Conservation (phyloP, 2,113 vertebrate genomes). For the Myrmecophaga tridactyla region DNA sequence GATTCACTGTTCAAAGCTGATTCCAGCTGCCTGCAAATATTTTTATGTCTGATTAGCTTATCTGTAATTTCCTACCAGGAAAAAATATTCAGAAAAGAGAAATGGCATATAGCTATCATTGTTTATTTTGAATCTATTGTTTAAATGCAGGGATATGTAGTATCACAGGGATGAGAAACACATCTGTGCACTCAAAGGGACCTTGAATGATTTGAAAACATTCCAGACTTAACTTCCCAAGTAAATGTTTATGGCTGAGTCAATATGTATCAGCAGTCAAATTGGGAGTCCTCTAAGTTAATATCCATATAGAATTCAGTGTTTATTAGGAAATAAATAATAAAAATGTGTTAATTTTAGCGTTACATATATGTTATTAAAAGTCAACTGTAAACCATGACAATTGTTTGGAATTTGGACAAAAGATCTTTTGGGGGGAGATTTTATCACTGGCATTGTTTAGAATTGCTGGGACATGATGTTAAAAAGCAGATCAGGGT, state of each 20-base stretch:
- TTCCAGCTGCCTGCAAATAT: slow-evolving; percentile 22
- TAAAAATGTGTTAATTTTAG: neutral
- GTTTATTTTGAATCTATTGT: slow-evolving; percentile 41
- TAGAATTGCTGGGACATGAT: neutral
- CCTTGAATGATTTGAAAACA: neutral
- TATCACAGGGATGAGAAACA: neutral
- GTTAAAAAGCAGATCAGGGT: neutral
- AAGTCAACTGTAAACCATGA: neutral
- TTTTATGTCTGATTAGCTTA: slow-evolving; percentile 45
- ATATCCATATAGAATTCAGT: neutral
- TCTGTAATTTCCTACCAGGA: slow-evolving; percentile 37
- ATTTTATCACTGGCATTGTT: neutral
- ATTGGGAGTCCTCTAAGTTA: slow-evolving; percentile 19
- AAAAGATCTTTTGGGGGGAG: neutral
- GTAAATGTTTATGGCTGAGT: neutral
- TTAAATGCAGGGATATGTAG: neutral
- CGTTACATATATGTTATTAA: slow-evolving; percentile 6
- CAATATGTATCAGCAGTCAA: neutral
- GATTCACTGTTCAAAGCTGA: slow-evolving; percentile 32
- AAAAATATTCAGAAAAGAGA: slow-evolving; percentile 34
- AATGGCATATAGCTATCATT: neutral
- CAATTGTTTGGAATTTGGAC: slow-evolving; percentile 13
- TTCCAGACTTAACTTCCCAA: slow-evolving; percentile 18
- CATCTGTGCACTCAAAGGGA: neutral
- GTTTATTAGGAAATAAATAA: slow-evolving; percentile 36